Percentiles rank a stretch among this genome's conserved stretches.
These are phyloP conservation scores for Nixonia krombeini DNA, from an alignment of 1,140 invertebrate genomes.

Conservation along the genomic window DNA sequence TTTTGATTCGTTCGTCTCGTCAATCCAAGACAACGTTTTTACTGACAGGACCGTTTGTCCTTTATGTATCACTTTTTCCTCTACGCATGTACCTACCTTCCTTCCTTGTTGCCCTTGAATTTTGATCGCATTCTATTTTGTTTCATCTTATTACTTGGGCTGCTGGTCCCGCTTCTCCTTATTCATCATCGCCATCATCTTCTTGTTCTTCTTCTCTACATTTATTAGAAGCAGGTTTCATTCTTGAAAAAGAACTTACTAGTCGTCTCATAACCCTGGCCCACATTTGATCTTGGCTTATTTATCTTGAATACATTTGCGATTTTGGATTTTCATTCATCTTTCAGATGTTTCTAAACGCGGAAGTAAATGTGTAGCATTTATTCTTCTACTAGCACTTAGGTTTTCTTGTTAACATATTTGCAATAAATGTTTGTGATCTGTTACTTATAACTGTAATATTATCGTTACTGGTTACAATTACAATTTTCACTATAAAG, in stretches of 20 bases:
- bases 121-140: conserved; percentile 47
- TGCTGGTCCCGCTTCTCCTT: conserved; percentile 24
- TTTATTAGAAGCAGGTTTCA: conserved; percentile 21
- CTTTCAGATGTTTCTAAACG: neutral
- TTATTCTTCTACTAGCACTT: too few species aligned
- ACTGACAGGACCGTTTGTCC: conserved; percentile 48
- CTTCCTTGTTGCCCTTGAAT: conserved; percentile 57
- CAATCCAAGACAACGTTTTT: conserved; percentile 42
- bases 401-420: too few species aligned
- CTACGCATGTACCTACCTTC: conserved; percentile 25
- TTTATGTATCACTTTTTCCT: conserved; percentile 45
- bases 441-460: too few species aligned
- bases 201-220: conserved; percentile 12
- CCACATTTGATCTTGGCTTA: conserved; percentile 37
- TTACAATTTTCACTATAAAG: too few species aligned
- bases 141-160: conserved; percentile 45
- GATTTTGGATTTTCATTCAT: conserved; percentile 15
- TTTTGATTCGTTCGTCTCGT: conserved; percentile 49
- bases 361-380: too few species aligned
- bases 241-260: conserved; percentile 31
- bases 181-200: conserved; percentile 4
- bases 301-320: conserved; percentile 1
- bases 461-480: too few species aligned
- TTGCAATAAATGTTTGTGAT: too few species aligned
- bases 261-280: conserved; percentile 39